phyloP scores from a whole-genome alignment of 2,888 invertebrate species.

The Netelia melanura region DNA sequence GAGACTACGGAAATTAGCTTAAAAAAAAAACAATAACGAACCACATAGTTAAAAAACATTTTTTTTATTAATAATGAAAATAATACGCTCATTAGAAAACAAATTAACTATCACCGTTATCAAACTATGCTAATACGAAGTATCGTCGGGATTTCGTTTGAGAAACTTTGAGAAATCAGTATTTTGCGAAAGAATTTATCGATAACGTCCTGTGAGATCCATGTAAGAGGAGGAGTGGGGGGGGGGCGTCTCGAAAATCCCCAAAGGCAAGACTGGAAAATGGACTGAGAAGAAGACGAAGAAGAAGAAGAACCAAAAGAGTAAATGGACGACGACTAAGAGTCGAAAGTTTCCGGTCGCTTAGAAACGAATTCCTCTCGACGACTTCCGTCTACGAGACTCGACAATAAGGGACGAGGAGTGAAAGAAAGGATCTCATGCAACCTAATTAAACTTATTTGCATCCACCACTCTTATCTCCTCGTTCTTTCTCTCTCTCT shows the following conservation, averaged over 20 bases:
- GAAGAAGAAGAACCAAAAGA: background rate
- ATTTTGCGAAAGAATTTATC: constrained; percentile 1
- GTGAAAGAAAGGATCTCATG: constrained; percentile 39
- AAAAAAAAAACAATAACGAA: too few relatives aligned
- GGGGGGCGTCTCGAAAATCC: background rate
- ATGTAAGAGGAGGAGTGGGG: background rate
- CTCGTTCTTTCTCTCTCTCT: background rate
- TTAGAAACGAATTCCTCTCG: constrained; percentile 47
- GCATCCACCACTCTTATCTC: constrained; percentile 2
- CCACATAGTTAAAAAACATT: too few relatives aligned
- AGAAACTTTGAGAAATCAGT: background rate
- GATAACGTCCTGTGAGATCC: background rate
- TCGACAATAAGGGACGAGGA: constrained; percentile 56
- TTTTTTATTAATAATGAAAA: too few relatives aligned
- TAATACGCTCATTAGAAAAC: too few relatives aligned
- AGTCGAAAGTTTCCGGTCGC: constrained; percentile 49
- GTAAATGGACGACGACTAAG: background rate
- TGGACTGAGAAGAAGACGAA: background rate
- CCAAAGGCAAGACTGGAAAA: constrained; percentile 19
- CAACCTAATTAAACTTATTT: constrained; percentile 60
- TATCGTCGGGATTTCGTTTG: background rate
- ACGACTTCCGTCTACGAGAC: constrained; percentile 54
- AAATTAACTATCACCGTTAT: too few relatives aligned
- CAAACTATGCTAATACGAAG: background rate
- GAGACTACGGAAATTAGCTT: too few relatives aligned